phyloP scores from a whole-genome alignment of 2,888 invertebrate genomes.

The Agonopterix subpropinquella region DNA sequence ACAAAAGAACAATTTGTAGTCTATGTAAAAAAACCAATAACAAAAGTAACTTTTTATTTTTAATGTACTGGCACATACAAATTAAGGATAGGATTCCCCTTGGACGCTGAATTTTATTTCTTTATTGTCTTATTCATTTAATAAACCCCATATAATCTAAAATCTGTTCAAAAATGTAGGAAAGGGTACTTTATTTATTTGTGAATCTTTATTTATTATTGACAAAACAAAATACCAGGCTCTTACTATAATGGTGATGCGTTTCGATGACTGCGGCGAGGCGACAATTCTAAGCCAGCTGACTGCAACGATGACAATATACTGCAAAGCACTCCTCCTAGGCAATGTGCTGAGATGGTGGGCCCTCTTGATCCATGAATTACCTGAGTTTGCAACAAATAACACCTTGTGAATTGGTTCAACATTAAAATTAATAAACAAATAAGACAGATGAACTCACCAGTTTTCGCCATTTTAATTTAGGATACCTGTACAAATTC shows the following conservation, averaged over 20 bases:
- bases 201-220: slow-evolving; percentile 53
- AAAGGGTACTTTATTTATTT: slow-evolving; percentile 47
- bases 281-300: slow-evolving; percentile 3
- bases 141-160: slow-evolving; percentile 28
- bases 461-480: slow-evolving; percentile 23
- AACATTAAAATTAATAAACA: slow-evolving; percentile 27
- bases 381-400: slow-evolving; percentile 52
- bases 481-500: slow-evolving; percentile 37
- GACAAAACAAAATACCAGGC: slow-evolving; percentile 67
- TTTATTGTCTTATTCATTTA: slow-evolving; percentile 14
- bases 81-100: slow-evolving; percentile 23
- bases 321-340: background rate
- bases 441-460: slow-evolving; percentile 57
- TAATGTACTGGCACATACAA: slow-evolving; percentile 9
- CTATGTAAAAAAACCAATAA: background rate
- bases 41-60: background rate
- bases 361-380: slow-evolving; percentile 17
- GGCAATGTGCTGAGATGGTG: background rate
- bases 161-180: slow-evolving; percentile 12
- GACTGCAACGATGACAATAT: slow-evolving; percentile 13
- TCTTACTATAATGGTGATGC: slow-evolving; percentile 67
- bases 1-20: too few species aligned
- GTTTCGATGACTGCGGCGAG: slow-evolving; percentile 19
- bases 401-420: slow-evolving; percentile 22
- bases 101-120: slow-evolving; percentile 20